Evolutionary conservation across 1,140 invertebrate species (phyloP).

Genomic region (Hermetia illucens): DNA sequence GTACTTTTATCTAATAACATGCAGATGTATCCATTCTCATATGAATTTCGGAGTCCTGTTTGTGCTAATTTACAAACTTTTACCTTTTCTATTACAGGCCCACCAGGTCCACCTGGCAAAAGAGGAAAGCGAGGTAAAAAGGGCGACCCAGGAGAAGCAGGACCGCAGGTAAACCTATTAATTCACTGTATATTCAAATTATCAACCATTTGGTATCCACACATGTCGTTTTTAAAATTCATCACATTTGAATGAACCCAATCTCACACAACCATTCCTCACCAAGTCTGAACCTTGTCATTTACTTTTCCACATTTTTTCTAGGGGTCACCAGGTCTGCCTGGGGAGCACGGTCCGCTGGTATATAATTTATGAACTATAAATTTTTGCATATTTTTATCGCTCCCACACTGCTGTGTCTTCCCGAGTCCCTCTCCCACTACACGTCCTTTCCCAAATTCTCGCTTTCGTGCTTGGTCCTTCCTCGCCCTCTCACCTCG

Average conservation of each 20-base stretch:
- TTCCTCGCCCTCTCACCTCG: no score
- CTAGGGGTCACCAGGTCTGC: conserved; percentile 58
- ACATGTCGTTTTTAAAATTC: conserved; percentile 2
- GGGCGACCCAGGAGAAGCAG: conserved; percentile 67
- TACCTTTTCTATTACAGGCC: conserved; percentile 38
- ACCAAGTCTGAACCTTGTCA: conserved; percentile 7
- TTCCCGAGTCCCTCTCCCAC: no score
- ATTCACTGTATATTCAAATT: background rate
- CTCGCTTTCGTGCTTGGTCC: no score
- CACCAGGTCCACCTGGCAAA: conserved; percentile 62
- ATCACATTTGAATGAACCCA: background rate
- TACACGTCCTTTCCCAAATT: no score
- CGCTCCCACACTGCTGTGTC: no score
- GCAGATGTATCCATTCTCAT: no score
- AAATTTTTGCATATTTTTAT: no score
- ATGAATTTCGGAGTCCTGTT: no score
- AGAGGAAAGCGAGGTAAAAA: conserved; percentile 80
- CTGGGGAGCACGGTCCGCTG: conserved; percentile 80
- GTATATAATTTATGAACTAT: conserved; percentile 45
- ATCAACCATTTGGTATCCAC: background rate
- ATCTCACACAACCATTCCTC: conserved; percentile 11
- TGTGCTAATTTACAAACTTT: conserved; percentile 6
- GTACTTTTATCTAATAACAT: no score
- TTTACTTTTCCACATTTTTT: conserved; percentile 8
- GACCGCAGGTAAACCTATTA: conserved; percentile 46